A percentile compares a stretch with the other conserved stretches of the same genome.
These are phyloP conservation scores for Ethmia dodecea DNA, from an alignment of 2,888 invertebrate genomes.

Conservation along the genomic window DNA sequence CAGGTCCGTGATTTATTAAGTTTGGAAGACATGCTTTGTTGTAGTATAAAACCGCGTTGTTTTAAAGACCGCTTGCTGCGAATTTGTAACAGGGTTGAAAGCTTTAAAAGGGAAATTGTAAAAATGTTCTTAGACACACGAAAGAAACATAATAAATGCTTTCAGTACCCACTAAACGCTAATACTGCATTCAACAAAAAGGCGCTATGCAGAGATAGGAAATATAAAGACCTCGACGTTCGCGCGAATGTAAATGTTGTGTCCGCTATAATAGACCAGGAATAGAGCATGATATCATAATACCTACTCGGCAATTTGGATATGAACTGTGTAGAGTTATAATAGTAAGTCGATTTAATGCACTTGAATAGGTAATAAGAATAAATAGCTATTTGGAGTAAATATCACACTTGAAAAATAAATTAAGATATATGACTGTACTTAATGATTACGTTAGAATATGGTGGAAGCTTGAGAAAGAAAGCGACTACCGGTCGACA, in stretches of 20 bases:
- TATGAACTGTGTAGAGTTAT: constrained; percentile 28
- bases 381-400: too few relatives aligned
- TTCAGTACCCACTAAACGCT: constrained; percentile 26
- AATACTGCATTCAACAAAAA: constrained; percentile 14
- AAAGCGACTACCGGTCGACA: constrained; percentile 19
- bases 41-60: constrained; percentile 41
- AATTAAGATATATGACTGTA: too few relatives aligned
- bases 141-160: constrained; percentile 46
- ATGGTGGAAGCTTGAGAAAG: constrained; percentile 21
- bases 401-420: constrained; percentile 6
- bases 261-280: constrained; percentile 44
- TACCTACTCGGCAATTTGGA: constrained; percentile 44
- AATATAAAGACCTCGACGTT: constrained; percentile 54
- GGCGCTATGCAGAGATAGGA: constrained; percentile 20
- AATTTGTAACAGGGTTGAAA: constrained; percentile 42
- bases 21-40: constrained; percentile 47
- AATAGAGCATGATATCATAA: constrained; percentile 70
- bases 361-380: constrained; percentile 11
- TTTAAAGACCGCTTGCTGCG: constrained; percentile 66
- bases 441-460: constrained; percentile 25
- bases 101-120: constrained; percentile 34
- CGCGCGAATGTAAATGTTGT: constrained; percentile 45
- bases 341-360: not conserved
- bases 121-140: constrained; percentile 32
- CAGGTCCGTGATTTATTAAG: constrained; percentile 61